These are phyloP conservation scores for Xanthia icteritia DNA, from an alignment of 2,888 invertebrate species.

Conservation along the genomic window DNA sequence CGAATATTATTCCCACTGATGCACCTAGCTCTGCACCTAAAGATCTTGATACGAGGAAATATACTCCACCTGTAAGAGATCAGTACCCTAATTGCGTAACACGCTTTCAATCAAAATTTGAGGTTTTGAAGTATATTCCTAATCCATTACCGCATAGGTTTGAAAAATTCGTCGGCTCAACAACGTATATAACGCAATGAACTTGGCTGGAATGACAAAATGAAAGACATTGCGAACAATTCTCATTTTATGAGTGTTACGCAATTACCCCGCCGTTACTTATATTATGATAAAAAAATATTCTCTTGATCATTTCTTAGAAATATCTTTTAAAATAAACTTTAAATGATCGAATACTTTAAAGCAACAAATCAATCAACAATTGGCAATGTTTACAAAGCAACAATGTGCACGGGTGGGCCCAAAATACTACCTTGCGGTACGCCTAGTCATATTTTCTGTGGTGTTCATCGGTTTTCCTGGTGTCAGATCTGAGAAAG, in stretches of 20 bases:
- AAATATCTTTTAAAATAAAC: neutral
- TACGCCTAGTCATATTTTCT: neutral
- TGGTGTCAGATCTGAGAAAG: neutral
- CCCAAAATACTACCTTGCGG: neutral
- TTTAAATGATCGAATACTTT: neutral
- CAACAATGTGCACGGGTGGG: neutral
- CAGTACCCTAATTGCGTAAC: neutral
- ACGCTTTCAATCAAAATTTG: no score
- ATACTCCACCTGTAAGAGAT: slow-evolving; percentile 94
- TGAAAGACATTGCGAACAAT: neutral
- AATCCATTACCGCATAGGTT: no score
- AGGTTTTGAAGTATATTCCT: no score
- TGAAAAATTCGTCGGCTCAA: no score
- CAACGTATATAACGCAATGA: no score
- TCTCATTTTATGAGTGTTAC: neutral
- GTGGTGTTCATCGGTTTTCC: neutral
- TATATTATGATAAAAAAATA: neutral
- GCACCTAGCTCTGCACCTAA: slow-evolving; percentile 99
- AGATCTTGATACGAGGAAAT: slow-evolving; percentile 98
- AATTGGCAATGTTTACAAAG: neutral
- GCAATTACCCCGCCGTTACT: neutral
- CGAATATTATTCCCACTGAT: slow-evolving; percentile 98
- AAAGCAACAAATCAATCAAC: neutral
- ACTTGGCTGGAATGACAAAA: no score
- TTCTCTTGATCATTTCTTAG: neutral